phyloP scores from a whole-genome alignment of 2,797 vertebrate genomes.

The Acanthornis magna region DNA sequence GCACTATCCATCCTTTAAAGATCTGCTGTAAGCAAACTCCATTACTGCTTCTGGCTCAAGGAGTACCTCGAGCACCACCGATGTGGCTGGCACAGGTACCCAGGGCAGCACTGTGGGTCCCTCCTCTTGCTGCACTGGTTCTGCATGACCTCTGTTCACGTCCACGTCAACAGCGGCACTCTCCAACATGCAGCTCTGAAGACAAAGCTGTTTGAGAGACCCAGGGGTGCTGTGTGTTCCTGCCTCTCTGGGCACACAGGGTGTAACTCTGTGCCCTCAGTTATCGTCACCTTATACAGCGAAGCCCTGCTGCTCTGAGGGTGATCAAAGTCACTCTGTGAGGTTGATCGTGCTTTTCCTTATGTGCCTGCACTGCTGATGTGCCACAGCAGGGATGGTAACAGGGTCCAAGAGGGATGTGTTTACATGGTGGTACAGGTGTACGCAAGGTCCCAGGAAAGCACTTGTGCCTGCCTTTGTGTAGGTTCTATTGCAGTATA shows the following conservation, averaged over 20 bases:
- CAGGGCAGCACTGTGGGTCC: too few species aligned
- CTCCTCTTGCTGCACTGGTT: neutral
- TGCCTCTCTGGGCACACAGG: neutral
- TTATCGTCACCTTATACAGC: too few species aligned
- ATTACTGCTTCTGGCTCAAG: neutral
- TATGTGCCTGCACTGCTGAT: neutral
- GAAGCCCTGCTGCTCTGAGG: neutral
- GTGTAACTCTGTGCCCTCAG: neutral
- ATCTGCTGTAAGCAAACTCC: neutral
- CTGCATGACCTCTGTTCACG: neutral
- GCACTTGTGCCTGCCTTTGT: neutral
- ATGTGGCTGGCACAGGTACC: neutral
- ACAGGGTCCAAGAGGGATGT: too few species aligned
- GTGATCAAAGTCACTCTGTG: neutral
- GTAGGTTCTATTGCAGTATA: accelerated
- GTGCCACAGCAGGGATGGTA: neutral
- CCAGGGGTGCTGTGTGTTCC: neutral
- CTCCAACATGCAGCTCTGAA: neutral
- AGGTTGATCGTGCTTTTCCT: neutral
- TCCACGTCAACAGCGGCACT: accelerated
- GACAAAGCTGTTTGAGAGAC: neutral
- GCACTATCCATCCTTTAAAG: neutral
- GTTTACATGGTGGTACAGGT: neutral
- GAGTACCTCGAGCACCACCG: neutral
- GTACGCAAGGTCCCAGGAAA: neutral